Conservation (phyloP, 92 coral and sea anemone genomes). For the Parazoanthus darwini region DNA sequence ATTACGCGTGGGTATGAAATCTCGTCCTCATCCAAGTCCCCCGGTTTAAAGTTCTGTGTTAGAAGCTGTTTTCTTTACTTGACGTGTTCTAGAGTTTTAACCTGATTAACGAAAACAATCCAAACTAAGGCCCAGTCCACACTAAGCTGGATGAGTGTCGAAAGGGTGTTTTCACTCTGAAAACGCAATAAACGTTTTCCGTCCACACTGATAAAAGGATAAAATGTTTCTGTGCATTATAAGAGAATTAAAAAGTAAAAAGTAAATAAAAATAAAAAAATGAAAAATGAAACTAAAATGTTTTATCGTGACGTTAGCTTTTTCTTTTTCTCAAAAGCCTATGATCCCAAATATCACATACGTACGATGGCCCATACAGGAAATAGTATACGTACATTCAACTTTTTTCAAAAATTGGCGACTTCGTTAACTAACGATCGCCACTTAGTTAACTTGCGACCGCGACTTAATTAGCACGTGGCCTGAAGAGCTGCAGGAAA, state of each 20-base stretch:
- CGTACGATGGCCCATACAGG: slow-evolving; percentile 11
- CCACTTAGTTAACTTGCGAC: slow-evolving; percentile 1
- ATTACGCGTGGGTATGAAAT: background rate
- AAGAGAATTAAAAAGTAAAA: background rate
- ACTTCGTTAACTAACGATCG: slow-evolving; percentile 8
- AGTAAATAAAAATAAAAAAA: background rate
- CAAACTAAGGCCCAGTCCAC: slow-evolving; percentile 1
- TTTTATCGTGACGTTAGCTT: slow-evolving; percentile 1
- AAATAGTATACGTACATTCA: slow-evolving; percentile 5
- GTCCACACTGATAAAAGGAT: slow-evolving; percentile 2
- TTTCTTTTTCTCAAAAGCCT: background rate
- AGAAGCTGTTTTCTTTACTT: slow-evolving; percentile 6
- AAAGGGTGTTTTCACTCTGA: background rate
- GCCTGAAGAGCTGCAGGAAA: background rate
- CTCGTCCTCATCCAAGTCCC: slow-evolving; percentile 11
- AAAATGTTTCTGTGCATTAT: slow-evolving; percentile 5
- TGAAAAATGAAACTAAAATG: slow-evolving; percentile 4
- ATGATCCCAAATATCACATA: slow-evolving; percentile 1
- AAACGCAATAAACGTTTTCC: background rate
- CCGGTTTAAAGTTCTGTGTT: slow-evolving; percentile 7
- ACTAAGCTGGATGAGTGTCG: slow-evolving; percentile 9
- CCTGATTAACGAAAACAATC: background rate
- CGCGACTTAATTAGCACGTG: slow-evolving; percentile 6
- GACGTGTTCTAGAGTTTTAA: background rate
- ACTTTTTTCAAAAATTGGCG: slow-evolving; percentile 3